Evolutionary conservation across 2,797 vertebrate genomes (phyloP).

Genomic region (Amazona finschi): DNA sequence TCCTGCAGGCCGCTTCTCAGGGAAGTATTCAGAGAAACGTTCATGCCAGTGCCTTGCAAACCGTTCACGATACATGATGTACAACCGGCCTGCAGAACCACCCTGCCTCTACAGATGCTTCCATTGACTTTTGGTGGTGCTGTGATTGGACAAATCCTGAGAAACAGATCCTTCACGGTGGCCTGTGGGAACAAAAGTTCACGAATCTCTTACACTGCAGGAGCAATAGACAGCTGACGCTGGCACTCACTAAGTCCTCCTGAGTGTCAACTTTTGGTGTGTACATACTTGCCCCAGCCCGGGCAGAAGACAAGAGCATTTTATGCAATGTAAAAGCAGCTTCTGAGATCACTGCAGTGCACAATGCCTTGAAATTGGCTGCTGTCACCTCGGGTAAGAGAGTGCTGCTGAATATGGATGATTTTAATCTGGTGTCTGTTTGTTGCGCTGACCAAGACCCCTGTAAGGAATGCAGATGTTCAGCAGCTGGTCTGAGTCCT

Average conservation of each 20-base stretch:
- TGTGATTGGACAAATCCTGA: rapidly evolving
- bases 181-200: neutral
- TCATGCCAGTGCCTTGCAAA: neutral
- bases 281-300: neutral
- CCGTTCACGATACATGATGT: rapidly evolving
- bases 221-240: neutral
- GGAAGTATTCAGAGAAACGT: neutral
- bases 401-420: neutral
- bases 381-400: neutral
- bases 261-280: neutral
- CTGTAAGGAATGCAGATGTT: neutral
- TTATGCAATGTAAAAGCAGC: neutral
- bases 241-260: neutral
- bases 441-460: neutral
- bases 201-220: neutral
- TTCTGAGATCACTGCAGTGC: neutral
- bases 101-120: neutral
- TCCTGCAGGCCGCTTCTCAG: neutral
- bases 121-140: neutral
- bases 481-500: neutral
- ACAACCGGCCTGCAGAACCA: neutral
- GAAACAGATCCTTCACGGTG: neutral
- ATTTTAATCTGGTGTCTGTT: neutral
- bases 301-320: neutral
- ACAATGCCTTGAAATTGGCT: neutral